These are phyloP conservation scores for Agelastica alni DNA, from an alignment of 2,888 invertebrate species.

Conservation along the genomic window DNA sequence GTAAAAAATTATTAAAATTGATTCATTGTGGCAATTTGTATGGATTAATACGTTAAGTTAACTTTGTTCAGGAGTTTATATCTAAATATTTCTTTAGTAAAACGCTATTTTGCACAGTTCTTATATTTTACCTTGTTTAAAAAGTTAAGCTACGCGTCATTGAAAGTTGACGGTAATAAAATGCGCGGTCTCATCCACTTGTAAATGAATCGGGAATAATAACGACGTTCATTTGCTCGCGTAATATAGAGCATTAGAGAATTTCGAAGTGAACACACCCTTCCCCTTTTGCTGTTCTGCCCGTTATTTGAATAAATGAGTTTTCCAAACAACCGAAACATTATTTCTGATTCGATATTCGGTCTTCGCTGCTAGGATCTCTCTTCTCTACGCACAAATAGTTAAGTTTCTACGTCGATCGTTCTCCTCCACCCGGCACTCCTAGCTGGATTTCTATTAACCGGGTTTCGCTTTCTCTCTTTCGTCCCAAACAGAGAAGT, in stretches of 20 bases:
- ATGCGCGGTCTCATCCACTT: too few relatives aligned
- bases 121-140: too few relatives aligned
- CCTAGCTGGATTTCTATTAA: neutral
- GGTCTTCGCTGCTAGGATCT: neutral
- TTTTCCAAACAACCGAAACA: neutral
- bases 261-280: too few relatives aligned
- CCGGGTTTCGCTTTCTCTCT: neutral
- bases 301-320: neutral
- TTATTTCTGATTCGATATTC: neutral
- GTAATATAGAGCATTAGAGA: neutral
- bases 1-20: too few relatives aligned
- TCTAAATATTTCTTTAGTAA: too few relatives aligned
- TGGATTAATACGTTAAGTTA: too few relatives aligned
- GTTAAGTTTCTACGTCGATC: neutral
- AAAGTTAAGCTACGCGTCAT: too few relatives aligned
- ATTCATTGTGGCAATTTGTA: too few relatives aligned
- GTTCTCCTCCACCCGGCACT: neutral
- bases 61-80: too few relatives aligned
- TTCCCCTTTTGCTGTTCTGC: neutral
- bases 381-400: neutral
- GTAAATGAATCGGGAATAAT: neutral
- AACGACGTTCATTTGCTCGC: neutral
- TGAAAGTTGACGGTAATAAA: too few relatives aligned
- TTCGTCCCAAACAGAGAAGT: neutral
- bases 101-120: too few relatives aligned